Base-by-base conservation (phyloP, 2,888 invertebrate genomes). In the Mimachlamys varia region DNA sequence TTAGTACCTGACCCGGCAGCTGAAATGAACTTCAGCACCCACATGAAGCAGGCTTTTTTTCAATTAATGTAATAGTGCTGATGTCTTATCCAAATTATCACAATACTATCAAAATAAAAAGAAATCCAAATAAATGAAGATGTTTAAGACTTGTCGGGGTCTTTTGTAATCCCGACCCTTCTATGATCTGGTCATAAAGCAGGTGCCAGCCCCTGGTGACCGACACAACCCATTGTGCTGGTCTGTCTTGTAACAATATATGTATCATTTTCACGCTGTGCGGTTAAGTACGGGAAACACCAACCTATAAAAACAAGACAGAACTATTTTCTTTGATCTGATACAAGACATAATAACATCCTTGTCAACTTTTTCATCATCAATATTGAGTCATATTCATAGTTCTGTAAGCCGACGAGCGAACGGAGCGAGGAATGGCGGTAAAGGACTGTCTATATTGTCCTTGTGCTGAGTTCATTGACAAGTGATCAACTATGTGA, bases 41-140 rank as follows among this genome's bases (percentile, higher is more conserved):
- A 27, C 76, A 76, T 12, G 27, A 76, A 76, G 76, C 76, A 76
- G 76, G 15, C 33, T 76, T 58, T 53, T 53, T 76, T 76, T 76
- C 76, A 76, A 76, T 76, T 76, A 76, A 76, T 76, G 76, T 76
- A 76, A 33, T 15, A 27, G 27, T 76, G 27, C 76, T 15, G 76
- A 76, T 76, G 76, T 76, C 76, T 76, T 76, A 76, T 76, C 76
- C 76, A 76, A 76, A 33, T 76, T 76, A 76, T 76, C 27, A 76
- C 76, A 76, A 76, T 76, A 76, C 76, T 27, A 76, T 13, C 76
- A 76, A 76, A 76, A 76, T 76, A 76, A 76, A 76, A 76, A 27
- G 22, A 76, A 76, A 76, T 76, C 33, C 27, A 76, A 10, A 76
- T 4, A 33, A 76, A 76, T 76, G 76, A 76, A 76, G 76, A 76